Conservation (phyloP, 2,113 vertebrate genomes). For the Phaethornis superciliosus region DNA sequence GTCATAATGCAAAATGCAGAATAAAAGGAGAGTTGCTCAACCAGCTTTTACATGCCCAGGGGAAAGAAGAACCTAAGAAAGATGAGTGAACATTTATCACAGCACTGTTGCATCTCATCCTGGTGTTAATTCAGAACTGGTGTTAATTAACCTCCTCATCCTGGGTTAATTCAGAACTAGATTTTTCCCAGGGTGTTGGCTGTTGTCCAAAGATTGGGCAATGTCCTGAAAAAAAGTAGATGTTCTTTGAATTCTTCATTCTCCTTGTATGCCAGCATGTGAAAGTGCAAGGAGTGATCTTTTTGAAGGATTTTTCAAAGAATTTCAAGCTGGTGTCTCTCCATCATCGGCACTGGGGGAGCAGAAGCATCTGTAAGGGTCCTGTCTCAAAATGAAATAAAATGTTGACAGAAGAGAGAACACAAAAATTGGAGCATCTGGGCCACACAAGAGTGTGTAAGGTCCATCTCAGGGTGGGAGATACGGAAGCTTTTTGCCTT, state of each 20-base stretch:
- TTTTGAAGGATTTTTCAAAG: neutral
- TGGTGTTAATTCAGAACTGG: neutral
- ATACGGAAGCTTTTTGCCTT: neutral
- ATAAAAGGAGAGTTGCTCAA: neutral
- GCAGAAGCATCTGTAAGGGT: neutral
- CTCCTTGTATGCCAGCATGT: neutral
- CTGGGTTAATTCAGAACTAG: neutral
- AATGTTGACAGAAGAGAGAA: neutral
- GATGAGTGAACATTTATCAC: neutral
- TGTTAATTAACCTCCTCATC: too few relatives aligned
- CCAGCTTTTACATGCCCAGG: too few relatives aligned
- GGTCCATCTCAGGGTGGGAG: neutral
- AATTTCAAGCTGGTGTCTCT: neutral
- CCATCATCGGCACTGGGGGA: accelerated
- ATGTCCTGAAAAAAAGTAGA: neutral
- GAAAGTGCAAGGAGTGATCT: neutral
- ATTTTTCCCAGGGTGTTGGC: neutral
- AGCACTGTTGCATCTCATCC: neutral
- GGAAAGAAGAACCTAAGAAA: neutral
- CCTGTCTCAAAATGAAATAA: neutral
- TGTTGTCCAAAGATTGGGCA: neutral
- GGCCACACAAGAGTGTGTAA: neutral
- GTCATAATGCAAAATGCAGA: neutral
- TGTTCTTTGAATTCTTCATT: neutral
- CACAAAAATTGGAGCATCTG: neutral